Evolutionary conservation across 2,113 vertebrate species (phyloP).

Genomic region (Forbesichthys papilliferus): DNA sequence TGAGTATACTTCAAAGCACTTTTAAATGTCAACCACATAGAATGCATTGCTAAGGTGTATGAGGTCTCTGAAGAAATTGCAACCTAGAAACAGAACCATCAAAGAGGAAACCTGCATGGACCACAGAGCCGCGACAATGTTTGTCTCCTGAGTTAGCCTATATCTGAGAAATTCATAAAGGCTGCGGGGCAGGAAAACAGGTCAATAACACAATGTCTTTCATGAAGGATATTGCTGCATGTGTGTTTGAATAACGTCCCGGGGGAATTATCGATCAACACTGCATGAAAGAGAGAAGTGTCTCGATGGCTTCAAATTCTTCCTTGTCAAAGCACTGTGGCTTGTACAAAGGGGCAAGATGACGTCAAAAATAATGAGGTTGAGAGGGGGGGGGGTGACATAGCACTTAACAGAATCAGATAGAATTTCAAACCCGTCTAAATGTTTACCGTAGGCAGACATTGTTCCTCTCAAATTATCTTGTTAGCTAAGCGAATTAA

Average conservation of each 20-base stretch:
- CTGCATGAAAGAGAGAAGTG: conserved; percentile 61
- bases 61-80: conserved; percentile 27
- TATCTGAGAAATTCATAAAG: conserved; percentile 67
- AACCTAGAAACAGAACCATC: conserved; percentile 36
- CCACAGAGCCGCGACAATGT: conserved; percentile 53
- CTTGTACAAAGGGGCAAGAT: conserved; percentile 41
- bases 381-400: background rate
- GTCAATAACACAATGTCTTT: conserved; percentile 74
- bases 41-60: conserved; percentile 19
- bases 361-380: background rate
- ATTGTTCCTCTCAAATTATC: no score
- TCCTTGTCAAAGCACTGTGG: conserved; percentile 69
- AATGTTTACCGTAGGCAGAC: no score
- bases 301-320: conserved; percentile 66
- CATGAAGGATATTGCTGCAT: conserved; percentile 68
- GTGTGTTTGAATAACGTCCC: conserved; percentile 73
- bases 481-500: no score
- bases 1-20: conserved; percentile 9
- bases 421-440: no score
- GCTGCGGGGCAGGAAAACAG: conserved; percentile 66
- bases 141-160: conserved; percentile 49
- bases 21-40: conserved; percentile 26
- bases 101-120: conserved; percentile 48
- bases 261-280: conserved; percentile 71
- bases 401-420: no score